Evolutionary conservation across 2,113 vertebrate genomes (phyloP).

Genomic region (Psittacus erithacus): DNA sequence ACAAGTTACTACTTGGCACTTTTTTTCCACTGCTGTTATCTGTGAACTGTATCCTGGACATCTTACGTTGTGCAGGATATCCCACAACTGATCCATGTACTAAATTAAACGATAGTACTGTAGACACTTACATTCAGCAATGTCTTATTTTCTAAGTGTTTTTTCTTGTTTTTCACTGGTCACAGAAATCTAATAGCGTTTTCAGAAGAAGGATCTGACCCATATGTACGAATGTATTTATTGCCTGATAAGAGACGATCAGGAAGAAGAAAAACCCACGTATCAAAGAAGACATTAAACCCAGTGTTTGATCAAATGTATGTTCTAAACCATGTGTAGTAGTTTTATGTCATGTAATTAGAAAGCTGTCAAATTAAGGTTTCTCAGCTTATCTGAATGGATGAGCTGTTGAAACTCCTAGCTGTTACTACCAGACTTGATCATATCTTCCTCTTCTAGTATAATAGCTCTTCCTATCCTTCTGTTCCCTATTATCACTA

Average conservation of each 20-base stretch:
- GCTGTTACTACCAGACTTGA: not conserved
- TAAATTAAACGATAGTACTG: not conserved
- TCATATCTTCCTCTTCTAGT: not conserved
- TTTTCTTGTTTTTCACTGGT: not conserved
- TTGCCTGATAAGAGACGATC: conserved; percentile 95
- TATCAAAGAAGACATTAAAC: conserved; percentile 89
- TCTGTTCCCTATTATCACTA: not conserved
- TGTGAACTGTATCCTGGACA: not conserved
- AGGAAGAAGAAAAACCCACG: conserved; percentile 93
- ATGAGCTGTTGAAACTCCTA: not conserved
- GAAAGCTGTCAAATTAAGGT: not conserved
- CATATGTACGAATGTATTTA: conserved; percentile 93
- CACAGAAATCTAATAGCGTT: conserved; percentile 92
- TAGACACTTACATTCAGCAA: not conserved
- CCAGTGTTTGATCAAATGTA: conserved; percentile 93
- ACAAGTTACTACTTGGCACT: not conserved
- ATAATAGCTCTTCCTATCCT: not conserved
- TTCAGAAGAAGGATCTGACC: conserved; percentile 91
- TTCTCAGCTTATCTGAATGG: not conserved
- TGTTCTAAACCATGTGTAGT: not conserved
- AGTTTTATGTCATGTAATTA: not conserved
- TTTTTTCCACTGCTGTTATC: not conserved
- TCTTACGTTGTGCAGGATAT: not conserved
- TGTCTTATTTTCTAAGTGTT: not conserved
- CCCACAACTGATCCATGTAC: not conserved